phyloP scores from a whole-genome alignment of 2,113 vertebrate genomes.

The Glareola pratincola region DNA sequence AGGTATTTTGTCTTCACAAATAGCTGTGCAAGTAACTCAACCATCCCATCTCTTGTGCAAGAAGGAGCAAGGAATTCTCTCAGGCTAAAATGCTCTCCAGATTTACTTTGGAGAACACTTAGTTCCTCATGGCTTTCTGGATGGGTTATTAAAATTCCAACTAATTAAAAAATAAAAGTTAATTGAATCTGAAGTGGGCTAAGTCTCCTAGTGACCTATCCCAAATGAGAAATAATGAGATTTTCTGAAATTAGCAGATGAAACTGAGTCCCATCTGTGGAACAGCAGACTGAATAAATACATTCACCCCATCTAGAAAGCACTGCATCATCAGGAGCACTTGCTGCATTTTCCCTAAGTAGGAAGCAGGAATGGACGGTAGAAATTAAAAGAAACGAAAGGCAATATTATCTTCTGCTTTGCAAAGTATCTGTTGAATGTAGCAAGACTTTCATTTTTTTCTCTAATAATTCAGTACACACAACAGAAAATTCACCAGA shows the following conservation, averaged over 20 bases:
- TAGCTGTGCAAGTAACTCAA: not conserved
- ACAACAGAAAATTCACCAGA: not conserved
- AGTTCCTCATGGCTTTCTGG: not conserved
- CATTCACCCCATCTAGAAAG: not conserved
- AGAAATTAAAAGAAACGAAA: not conserved
- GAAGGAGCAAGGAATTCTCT: not conserved
- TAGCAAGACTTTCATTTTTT: not conserved
- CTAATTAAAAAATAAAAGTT: conserved; percentile 28
- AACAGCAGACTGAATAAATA: not conserved
- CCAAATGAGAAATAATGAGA: conserved; percentile 11
- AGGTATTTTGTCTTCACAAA: not conserved
- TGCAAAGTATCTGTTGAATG: not conserved
- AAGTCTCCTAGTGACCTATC: not conserved
- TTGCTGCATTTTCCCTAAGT: not conserved
- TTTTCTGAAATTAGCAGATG: not conserved
- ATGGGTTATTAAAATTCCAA: conserved; percentile 14
- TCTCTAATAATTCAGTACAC: not conserved
- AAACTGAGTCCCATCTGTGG: not conserved
- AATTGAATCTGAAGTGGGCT: conserved; percentile 27
- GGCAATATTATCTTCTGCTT: not conserved
- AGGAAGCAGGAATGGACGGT: not conserved
- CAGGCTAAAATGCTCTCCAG: not conserved
- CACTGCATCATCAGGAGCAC: not conserved
- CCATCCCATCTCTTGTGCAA: not conserved
- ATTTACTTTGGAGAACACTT: not conserved